Percentiles rank a stretch among this genome's conserved stretches.
phyloP scores from a whole-genome alignment of 1,140 invertebrate species.

The Drosophila nasuta region DNA sequence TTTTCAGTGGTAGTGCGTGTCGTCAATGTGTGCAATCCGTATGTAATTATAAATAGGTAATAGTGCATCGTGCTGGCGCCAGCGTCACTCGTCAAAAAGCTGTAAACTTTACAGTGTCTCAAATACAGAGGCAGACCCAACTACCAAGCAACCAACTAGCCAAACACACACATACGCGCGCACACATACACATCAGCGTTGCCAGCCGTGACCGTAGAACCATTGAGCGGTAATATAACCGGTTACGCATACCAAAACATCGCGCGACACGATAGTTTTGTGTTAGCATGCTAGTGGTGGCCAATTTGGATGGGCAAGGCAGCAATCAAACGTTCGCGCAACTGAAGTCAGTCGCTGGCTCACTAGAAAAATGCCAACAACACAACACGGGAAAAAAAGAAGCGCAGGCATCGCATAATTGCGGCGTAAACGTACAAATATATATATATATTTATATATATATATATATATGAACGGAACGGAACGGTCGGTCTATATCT shows the following conservation, averaged over 20 bases:
- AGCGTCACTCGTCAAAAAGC: neutral
- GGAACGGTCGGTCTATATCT: slow-evolving; percentile 40
- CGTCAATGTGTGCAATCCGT: slow-evolving; percentile 47
- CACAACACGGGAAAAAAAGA: slow-evolving; percentile 48
- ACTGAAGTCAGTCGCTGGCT: slow-evolving; percentile 43
- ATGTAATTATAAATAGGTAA: slow-evolving; percentile 32
- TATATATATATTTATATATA: slow-evolving; percentile 1
- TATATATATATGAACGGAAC: too few relatives aligned
- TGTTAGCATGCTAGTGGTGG: slow-evolving; percentile 46
- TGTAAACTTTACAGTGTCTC: slow-evolving; percentile 23
- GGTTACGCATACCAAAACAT: slow-evolving; percentile 60
- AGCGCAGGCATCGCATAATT: slow-evolving; percentile 42
- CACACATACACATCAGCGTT: slow-evolving; percentile 17
- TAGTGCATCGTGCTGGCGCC: neutral
- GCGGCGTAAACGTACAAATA: slow-evolving; percentile 45
- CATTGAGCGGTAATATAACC: slow-evolving; percentile 50
- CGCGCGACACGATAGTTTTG: slow-evolving; percentile 39
- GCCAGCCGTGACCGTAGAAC: slow-evolving; percentile 31
- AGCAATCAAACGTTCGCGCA: slow-evolving; percentile 36
- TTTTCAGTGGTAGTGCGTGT: slow-evolving; percentile 31
- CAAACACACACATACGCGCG: neutral
- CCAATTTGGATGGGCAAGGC: slow-evolving; percentile 25
- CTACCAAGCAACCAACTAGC: too few relatives aligned
- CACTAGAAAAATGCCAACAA: slow-evolving; percentile 59
- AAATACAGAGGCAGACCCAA: slow-evolving; percentile 13